Percentiles rank a stretch among this genome's conserved stretches.
Conservation (phyloP, 2,888 invertebrate species). For the Nymphalis polychloros region DNA sequence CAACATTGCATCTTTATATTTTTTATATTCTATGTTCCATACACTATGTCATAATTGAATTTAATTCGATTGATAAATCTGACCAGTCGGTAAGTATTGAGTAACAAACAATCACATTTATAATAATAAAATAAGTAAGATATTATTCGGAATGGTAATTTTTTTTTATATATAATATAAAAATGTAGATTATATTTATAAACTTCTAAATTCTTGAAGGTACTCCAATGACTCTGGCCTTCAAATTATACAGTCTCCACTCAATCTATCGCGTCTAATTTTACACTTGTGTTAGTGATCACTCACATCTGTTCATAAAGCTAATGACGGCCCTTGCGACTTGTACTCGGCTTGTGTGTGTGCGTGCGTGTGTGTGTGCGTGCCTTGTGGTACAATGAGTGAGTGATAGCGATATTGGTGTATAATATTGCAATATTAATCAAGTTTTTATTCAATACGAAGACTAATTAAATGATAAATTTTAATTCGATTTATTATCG, state of each 20-base stretch:
- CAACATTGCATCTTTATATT: too few relatives aligned
- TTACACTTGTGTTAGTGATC: constrained; percentile 26
- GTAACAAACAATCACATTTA: too few relatives aligned
- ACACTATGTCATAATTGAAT: too few relatives aligned
- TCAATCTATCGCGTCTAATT: constrained; percentile 29
- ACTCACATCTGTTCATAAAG: constrained; percentile 48
- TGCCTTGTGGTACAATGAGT: constrained; percentile 37
- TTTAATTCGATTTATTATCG: too few relatives aligned
- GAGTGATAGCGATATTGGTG: constrained; percentile 7
- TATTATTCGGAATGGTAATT: too few relatives aligned
- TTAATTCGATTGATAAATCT: too few relatives aligned
- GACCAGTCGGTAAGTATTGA: too few relatives aligned
- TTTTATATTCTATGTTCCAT: too few relatives aligned
- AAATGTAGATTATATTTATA: not conserved
- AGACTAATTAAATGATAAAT: not conserved
- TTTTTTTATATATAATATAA: not conserved
- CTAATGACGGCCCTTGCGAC: constrained; percentile 44
- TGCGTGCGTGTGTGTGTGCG: constrained; percentile 40
- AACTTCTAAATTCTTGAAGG: not conserved
- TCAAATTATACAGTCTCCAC: constrained; percentile 8
- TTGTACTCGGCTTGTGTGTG: constrained; percentile 47
- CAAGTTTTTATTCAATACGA: not conserved
- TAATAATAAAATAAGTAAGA: too few relatives aligned
- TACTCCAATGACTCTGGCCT: constrained; percentile 10
- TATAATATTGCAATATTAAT: too few relatives aligned